Base-by-base conservation (phyloP, 2,113 vertebrate species). In the Ochotona curzoniae region DNA sequence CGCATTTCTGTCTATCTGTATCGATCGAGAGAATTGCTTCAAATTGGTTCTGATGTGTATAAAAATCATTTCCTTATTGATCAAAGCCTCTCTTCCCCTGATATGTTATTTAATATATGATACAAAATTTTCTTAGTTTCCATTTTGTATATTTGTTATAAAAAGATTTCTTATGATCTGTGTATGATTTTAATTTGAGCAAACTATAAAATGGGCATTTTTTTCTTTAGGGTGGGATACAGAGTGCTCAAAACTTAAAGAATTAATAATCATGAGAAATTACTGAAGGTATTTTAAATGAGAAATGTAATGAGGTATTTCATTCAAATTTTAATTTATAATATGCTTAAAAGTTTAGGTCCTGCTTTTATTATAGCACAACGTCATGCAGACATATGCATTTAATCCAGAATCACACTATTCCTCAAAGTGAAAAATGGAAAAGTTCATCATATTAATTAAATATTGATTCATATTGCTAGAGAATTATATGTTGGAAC, bases 51-150 rank as follows among this genome's bases (percentile, higher is more conserved):
- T 98, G 98, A 98, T 98, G 98, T 97, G 96, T 98, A 98, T 98
- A 98, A 98, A 98, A 98, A 98, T 98, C 97, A 98, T 98, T 98
- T 98, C 96, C 97, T 97, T 98, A 98, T 98, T 97, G 98, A 98
- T 98, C 97, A 98, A 96, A 97, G 92, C 80, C 96, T 97, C 97
- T 96, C 78, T 96, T 97, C 93, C 94, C 93, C 89, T 98, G 96
- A 97, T 97, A 97, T 87, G 79, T 97, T 98, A 97, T 97, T 98
- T 98, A 94, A 96, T 97, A 96, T 96, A 84, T 78, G 89, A 51
- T 81, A 60, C 1, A 93, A 83, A 95, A 95, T 71, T 90, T 87
- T 96, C 92, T 85, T 96, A 81, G 81, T 67, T 64, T 91, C 95
- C 83, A 83, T 92, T 89, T 79, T 88, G 44, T 82, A 51, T 86